Percentiles rank a stretch among this genome's conserved stretches.
phyloP scores from a whole-genome alignment of 2,113 vertebrate genomes.

The Progne subis region DNA sequence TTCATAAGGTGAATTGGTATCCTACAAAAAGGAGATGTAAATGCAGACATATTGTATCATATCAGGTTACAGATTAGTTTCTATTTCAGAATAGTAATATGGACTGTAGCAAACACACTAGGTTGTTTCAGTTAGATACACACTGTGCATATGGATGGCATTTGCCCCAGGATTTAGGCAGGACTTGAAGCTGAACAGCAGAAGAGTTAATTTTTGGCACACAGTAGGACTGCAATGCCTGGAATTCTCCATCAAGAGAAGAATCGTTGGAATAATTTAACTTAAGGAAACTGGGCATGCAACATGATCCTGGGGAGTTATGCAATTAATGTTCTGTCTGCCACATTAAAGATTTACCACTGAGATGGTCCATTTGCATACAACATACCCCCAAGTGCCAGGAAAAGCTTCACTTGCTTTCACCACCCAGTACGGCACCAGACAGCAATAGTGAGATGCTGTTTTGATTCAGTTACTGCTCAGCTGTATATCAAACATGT shows the following conservation, averaged over 20 bases:
- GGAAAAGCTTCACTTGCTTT: conserved; percentile 50
- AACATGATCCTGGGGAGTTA: conserved; percentile 17
- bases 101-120: not conserved
- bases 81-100: not conserved
- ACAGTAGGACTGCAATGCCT: not conserved
- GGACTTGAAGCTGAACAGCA: not conserved
- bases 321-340: conserved; percentile 60
- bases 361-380: conserved; percentile 54
- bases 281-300: conserved; percentile 36
- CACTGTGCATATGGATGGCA: not conserved
- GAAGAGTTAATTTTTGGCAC: conserved; percentile 27
- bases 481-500: conserved; percentile 72
- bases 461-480: conserved; percentile 71
- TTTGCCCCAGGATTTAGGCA: conserved; percentile 20
- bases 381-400: conserved; percentile 39
- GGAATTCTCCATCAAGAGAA: conserved; percentile 31
- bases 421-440: conserved; percentile 38
- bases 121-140: not conserved
- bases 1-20: not conserved
- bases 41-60: not conserved
- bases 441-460: conserved; percentile 52
- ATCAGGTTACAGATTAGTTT: not conserved
- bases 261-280: conserved; percentile 23
- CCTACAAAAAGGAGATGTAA: not conserved
- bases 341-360: conserved; percentile 60